Base-by-base conservation (phyloP, 2,797 vertebrate species). In the Siniperca undulata region DNA sequence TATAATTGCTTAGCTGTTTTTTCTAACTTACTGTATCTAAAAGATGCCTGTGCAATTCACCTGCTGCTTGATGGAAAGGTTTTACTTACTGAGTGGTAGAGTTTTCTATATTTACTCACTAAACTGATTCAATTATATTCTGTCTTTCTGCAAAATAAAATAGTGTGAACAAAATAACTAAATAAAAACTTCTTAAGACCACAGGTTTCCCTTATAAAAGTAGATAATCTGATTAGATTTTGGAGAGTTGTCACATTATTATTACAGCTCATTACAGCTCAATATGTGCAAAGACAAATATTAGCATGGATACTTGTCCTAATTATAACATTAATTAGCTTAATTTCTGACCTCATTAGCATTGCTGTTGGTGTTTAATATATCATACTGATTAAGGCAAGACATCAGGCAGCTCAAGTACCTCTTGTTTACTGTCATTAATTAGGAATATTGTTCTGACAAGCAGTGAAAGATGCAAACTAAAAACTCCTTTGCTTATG, bases 261-360 rank as follows among this genome's bases (percentile, higher is more conserved):
- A 50, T 77, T 69, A 16, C 17, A 40, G 7, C 27, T 24, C 2
- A 55, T 77, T 69, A 16, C 17, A 40, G 7, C 27, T 24, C 2
- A 27, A 27, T 2, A 27, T 27, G 11, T 73, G 59, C 36, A 24
- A 30, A 42, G 9, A 59, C 9, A 72, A 61, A 27, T 62, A 71
- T 52, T 69, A 52, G 69, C 62, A 48, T 20, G 40, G 46, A 40
- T 42, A 52, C 13, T 9, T 61, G 83, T 61, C 52, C 24, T 76
- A 81, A 87, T 89, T 85, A 78, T 64, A 3, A 46, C 3, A 7
- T 69, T 61, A 74, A 86, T 82, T 69, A 66, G 44, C 20, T 65
- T 83, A 82, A 80, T 85, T 70, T 82, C 38, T 79, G 66, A 64
- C 78, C 78, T 89, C 58, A 46, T 87, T 65, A 56, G 65, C 62